Conservation (phyloP, 2,113 vertebrate species). For the Muntiacus muntjak region DNA sequence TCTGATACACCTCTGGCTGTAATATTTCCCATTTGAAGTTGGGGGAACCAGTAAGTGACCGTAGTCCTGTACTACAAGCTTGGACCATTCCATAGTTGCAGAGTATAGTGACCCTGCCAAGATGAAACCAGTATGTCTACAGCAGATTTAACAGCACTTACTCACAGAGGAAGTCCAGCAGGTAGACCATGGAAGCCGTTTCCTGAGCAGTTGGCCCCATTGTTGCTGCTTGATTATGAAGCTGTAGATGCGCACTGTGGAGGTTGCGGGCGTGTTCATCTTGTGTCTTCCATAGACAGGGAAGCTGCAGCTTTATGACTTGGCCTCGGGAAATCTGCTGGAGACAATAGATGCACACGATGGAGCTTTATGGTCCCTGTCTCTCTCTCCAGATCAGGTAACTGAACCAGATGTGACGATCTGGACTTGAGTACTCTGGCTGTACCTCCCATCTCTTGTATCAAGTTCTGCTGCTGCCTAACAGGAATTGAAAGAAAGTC, state of each 20-base stretch:
- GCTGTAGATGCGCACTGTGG: background rate
- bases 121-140: rapidly evolving
- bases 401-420: background rate
- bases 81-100: rapidly evolving
- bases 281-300: slow-evolving; percentile 84
- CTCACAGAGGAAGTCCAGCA: background rate
- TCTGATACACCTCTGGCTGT: background rate
- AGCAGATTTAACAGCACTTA: background rate
- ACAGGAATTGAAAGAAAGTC: background rate
- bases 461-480: background rate
- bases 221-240: background rate
- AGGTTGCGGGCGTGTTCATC: background rate
- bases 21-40: background rate
- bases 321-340: slow-evolving; percentile 91
- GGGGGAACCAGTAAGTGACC: background rate
- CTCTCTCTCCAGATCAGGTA: slow-evolving; percentile 96
- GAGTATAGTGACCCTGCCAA: background rate
- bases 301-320: slow-evolving; percentile 94
- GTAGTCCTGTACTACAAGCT: background rate
- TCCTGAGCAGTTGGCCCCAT: background rate
- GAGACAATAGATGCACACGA: slow-evolving; percentile 87
- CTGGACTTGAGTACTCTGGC: background rate
- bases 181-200: rapidly evolving
- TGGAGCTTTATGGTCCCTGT: slow-evolving; percentile 92
- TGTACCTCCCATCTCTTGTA: background rate